A percentile compares a stretch with the other conserved stretches of the same genome.
Conservation (phyloP, 1,140 invertebrate species). For the Macrobrachium rosenbergii region DNA sequence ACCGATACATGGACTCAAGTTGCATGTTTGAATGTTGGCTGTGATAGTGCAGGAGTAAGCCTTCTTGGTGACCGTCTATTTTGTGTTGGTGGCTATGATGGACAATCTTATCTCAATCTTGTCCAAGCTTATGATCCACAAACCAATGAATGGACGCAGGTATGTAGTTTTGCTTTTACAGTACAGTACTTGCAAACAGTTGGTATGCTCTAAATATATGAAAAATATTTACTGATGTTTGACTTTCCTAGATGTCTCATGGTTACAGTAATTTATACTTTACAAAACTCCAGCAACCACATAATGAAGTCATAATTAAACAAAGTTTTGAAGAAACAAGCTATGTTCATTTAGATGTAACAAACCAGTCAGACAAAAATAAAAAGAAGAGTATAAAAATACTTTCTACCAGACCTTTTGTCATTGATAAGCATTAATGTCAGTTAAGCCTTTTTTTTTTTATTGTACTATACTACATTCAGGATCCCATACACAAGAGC, state of each 20-base stretch:
- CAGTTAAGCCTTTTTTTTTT: too few relatives aligned
- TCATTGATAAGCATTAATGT: too few relatives aligned
- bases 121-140: slow-evolving; percentile 95
- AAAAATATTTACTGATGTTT: neutral
- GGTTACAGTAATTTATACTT: too few relatives aligned
- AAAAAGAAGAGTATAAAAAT: too few relatives aligned
- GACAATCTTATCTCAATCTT: slow-evolving; percentile 89
- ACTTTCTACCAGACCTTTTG: too few relatives aligned
- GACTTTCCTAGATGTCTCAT: neutral
- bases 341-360: too few relatives aligned
- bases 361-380: too few relatives aligned
- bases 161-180: slow-evolving; percentile 68
- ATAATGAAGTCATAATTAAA: too few relatives aligned
- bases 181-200: neutral
- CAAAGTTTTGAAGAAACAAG: too few relatives aligned
- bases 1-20: slow-evolving; percentile 92
- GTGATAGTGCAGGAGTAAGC: slow-evolving; percentile 93
- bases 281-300: too few relatives aligned
- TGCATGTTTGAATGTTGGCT: slow-evolving; percentile 84
- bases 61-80: slow-evolving; percentile 89
- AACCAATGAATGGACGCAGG: slow-evolving; percentile 87
- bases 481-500: too few relatives aligned
- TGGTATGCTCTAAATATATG: neutral
- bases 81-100: slow-evolving; percentile 95
- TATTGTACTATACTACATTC: too few relatives aligned